Conservation (phyloP, 2,113 vertebrate species). For the Oenanthe oenanthe region DNA sequence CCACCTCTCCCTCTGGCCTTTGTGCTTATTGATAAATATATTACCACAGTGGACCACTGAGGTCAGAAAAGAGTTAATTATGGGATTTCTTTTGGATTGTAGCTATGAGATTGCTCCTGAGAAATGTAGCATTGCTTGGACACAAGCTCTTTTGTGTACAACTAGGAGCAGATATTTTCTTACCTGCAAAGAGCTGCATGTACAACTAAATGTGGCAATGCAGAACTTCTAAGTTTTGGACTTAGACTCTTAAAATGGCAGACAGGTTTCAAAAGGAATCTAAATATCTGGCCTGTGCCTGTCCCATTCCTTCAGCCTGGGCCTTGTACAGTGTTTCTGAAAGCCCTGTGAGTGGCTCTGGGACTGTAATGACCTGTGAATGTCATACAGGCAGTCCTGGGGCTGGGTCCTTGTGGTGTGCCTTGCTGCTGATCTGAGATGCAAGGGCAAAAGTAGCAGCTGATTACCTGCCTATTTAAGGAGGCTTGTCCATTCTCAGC, state of each 20-base stretch:
- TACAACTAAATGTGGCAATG: neutral
- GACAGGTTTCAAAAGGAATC: neutral
- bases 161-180: neutral
- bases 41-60: neutral
- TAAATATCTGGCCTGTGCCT: neutral
- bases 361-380: neutral
- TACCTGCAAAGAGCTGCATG: neutral
- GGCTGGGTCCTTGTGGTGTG: neutral
- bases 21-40: neutral
- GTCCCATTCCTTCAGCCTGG: neutral
- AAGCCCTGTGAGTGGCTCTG: neutral
- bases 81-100: neutral
- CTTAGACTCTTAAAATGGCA: neutral
- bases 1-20: neutral
- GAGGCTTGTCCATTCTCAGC: neutral
- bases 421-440: neutral
- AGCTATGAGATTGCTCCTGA: neutral
- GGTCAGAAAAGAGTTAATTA: neutral
- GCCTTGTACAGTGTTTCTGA: neutral
- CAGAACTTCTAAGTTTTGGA: neutral
- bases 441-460: neutral
- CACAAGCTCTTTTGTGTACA: neutral
- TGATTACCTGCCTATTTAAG: constrained; percentile 32
- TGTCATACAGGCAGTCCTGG: neutral
- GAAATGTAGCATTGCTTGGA: fast-evolving